A percentile compares a stretch with the other conserved stretches of the same genome.
Evolutionary conservation across 2,888 invertebrate species (phyloP).

Genomic region (Aphidius colemani): DNA sequence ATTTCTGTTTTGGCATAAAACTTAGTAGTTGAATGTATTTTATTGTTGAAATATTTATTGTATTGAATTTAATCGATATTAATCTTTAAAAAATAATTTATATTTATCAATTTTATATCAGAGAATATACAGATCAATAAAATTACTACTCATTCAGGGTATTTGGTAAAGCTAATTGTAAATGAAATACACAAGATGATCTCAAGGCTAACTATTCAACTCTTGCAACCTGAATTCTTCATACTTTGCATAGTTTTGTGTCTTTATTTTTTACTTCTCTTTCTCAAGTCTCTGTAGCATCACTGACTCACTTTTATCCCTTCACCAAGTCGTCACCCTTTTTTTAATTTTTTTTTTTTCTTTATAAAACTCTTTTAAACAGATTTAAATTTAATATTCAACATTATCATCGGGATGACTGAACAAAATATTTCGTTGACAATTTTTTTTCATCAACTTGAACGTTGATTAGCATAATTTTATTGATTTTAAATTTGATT

Average conservation of each 20-base stretch:
- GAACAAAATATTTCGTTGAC: neutral
- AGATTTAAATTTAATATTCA: neutral
- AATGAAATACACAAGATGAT: constrained; percentile 1
- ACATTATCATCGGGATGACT: no score
- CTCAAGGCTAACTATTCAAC: constrained; percentile 16
- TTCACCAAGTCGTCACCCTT: constrained; percentile 34
- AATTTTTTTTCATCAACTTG: neutral
- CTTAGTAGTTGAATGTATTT: no score
- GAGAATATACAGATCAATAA: neutral
- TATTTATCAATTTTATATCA: neutral
- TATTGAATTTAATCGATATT: no score
- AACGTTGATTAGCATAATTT: no score
- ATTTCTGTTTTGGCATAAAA: no score
- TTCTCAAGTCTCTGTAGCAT: constrained; percentile 30
- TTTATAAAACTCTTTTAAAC: constrained; percentile 4
- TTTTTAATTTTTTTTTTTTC: constrained; percentile 17
- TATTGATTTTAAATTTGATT: no score
- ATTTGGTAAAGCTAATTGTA: no score
- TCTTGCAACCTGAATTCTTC: constrained; percentile 5
- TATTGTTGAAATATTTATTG: no score
- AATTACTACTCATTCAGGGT: neutral
- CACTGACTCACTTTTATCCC: constrained; percentile 53
- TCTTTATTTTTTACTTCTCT: constrained; percentile 25
- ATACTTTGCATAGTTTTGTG: neutral
- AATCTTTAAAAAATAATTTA: no score